A percentile compares a stretch with the other conserved stretches of the same genome.
Conservation (phyloP, 1,140 invertebrate species). For the Drosophila triauraria region DNA sequence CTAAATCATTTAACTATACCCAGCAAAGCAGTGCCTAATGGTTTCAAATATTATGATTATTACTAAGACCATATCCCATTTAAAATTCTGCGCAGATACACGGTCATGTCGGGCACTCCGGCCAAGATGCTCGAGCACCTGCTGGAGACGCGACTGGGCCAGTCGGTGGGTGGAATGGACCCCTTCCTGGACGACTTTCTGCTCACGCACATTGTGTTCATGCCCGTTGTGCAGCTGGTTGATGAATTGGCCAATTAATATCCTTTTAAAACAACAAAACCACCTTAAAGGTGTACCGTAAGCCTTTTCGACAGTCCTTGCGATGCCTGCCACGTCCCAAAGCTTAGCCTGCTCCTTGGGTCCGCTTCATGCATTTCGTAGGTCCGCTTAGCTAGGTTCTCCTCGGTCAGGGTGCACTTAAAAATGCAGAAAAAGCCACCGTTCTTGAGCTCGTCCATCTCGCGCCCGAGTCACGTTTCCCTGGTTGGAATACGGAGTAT, state of each 20-base stretch:
- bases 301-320: slow-evolving; percentile 5
- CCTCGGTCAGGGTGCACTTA: slow-evolving; percentile 37
- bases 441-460: slow-evolving; percentile 21
- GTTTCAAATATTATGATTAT: slow-evolving; percentile 2
- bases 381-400: slow-evolving; percentile 9
- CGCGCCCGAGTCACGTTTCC: slow-evolving; percentile 64
- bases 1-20: not conserved
- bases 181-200: slow-evolving; percentile 94
- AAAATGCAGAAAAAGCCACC: slow-evolving; percentile 39
- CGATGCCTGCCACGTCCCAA: slow-evolving; percentile 18
- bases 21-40: not conserved
- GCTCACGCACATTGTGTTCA: slow-evolving; percentile 94
- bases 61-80: not conserved
- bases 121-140: slow-evolving; percentile 95
- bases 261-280: slow-evolving; percentile 86
- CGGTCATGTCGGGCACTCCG: slow-evolving; percentile 94
- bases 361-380: slow-evolving; percentile 12
- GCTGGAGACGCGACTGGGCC: slow-evolving; percentile 92
- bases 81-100: slow-evolving; percentile 88
- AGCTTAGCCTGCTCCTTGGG: slow-evolving; percentile 16
- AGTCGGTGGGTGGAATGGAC: slow-evolving; percentile 86
- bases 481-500: slow-evolving; percentile 25
- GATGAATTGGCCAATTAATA: slow-evolving; percentile 92
- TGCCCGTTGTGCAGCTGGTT: slow-evolving; percentile 92
- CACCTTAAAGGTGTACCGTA: slow-evolving; percentile 12